Percentiles rank a stretch among this genome's conserved stretches.
phyloP scores from a whole-genome alignment of 2,113 vertebrate species.

The Athene cunicularia region DNA sequence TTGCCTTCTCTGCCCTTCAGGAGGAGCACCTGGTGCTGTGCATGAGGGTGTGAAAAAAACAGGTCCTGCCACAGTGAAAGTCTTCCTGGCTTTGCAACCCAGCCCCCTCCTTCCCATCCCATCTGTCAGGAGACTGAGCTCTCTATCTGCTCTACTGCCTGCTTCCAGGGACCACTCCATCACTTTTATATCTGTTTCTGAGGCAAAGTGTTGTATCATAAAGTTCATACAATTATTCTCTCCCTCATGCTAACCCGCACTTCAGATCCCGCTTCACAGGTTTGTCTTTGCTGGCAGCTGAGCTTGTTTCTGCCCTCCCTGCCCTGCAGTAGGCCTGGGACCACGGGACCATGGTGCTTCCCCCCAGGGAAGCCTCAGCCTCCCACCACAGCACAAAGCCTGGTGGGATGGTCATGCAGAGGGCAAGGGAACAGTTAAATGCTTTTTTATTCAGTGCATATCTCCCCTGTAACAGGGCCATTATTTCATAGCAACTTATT shows the following conservation, averaged over 20 bases:
- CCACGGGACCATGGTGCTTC: background rate
- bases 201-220: background rate
- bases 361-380: background rate
- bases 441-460: background rate
- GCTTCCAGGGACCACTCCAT: background rate
- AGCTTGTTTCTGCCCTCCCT: background rate
- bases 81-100: background rate
- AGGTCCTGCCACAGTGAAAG: background rate
- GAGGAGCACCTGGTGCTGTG: background rate
- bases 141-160: background rate
- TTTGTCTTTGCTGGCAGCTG: background rate
- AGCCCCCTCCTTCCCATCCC: background rate
- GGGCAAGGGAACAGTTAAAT: background rate
- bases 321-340: background rate
- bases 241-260: fast-evolving
- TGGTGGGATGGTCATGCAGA: fast-evolving
- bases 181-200: background rate
- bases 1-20: background rate
- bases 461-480: background rate
- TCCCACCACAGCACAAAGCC: fast-evolving
- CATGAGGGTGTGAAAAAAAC: fast-evolving
- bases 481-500: constrained; percentile 38
- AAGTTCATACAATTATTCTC: background rate
- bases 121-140: background rate
- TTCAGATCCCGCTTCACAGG: fast-evolving